Evolutionary conservation across 2,797 vertebrate species (phyloP).

Genomic region (Crocidura indochinensis): DNA sequence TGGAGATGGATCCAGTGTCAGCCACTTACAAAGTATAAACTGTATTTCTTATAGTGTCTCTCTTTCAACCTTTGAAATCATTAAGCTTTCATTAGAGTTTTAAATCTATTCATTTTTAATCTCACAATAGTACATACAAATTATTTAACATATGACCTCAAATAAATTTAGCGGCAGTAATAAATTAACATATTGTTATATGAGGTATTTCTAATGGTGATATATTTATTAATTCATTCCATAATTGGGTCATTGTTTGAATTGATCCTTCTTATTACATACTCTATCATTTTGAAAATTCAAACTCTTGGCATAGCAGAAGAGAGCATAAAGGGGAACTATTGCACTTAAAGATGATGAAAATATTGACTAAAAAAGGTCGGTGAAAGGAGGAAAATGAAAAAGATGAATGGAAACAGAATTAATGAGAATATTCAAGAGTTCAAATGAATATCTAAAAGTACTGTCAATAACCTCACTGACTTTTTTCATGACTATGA

Average conservation of each 20-base stretch:
- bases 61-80: neutral
- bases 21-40: no score
- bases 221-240: neutral
- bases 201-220: neutral
- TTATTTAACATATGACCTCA: slow-evolving; percentile 33
- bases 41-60: no score
- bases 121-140: neutral
- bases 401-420: neutral
- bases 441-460: neutral
- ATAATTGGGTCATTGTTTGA: neutral
- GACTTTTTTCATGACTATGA: neutral
- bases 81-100: neutral
- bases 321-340: neutral
- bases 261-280: neutral
- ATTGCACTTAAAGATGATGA: neutral
- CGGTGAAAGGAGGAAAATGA: neutral
- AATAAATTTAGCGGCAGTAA: slow-evolving; percentile 11
- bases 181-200: neutral
- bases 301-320: neutral
- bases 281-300: neutral
- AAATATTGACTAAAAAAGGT: slow-evolving; percentile 11
- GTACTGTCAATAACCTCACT: neutral
- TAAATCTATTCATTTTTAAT: neutral
- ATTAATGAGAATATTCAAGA: neutral
- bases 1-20: no score